Evolutionary conservation across 2,797 vertebrate species (phyloP), one percentile per base, ranked within the genome.

Genomic region (Megalops cyprinoides): DNA sequence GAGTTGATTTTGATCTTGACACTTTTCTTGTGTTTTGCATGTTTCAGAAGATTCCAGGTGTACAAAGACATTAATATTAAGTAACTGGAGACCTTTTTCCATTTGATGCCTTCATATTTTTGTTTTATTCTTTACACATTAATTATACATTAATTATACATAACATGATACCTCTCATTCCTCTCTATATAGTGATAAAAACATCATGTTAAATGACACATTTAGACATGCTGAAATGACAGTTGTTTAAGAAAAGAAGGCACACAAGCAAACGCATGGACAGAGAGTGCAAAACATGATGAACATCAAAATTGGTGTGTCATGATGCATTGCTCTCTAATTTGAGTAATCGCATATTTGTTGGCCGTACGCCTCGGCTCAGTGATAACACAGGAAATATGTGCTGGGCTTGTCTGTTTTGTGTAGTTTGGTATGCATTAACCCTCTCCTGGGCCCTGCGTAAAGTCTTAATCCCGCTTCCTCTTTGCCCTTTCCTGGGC

Each of bases 21-120:
- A 44, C 37, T 71, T 44, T 71, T 44, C 5, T 39, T n/a, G 39
- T 44, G 39, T 44, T 71, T 71, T 71, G 39, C 67, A 42, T 69
- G 65, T 69, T 69, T 69, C 65, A 69, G 65, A 69, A 69, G 20
- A 69, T 8, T 28, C 8, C 31, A 65, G 37, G 65, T 69, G 37
- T 69, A 37, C 34, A 67, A 37, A 69, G 39, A n/a, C 20, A 44
- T 9, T 18, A 34, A 37, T 34, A n/a, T 34, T 65, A 31, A 65
- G 37, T 71, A 42, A 71, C 8, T 18, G 44, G 37, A 20, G 37
- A 7, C 20, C 46, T 48, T 48, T 48, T 48, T 48, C 10, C 10
- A 10, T 48, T 65, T 34, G 31, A 65, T 65, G 31, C 31, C 9
- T 58, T 58, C 56, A 58, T 58, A 25, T 28, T 58, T 58, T 58